Evolutionary conservation across 2,888 invertebrate genomes (phyloP), one percentile per base, ranked within the genome.

Genomic region (Laothoe populi): DNA sequence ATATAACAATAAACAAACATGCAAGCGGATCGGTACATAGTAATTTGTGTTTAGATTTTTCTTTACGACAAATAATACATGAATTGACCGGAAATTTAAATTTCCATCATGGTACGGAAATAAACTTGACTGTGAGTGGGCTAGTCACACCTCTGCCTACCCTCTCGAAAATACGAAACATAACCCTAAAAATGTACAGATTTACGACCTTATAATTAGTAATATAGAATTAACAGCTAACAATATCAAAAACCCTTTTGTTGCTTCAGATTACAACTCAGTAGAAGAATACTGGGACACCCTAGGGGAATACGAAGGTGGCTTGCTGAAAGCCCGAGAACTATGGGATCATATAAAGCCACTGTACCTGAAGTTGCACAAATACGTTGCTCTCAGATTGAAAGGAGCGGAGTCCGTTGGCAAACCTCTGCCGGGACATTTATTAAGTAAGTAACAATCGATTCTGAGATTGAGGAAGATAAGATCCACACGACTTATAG

Each of bases 241-340:
- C 10, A 10, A 35, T 35, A 35, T 35, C 35, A 1, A 1, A 35
- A 38, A 38, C 13, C 38, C 5, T 38, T 13, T 38, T 10, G 11
- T 78, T 73, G 48, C 67, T 77, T 31, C 71, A 92, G 93, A 82
- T 64, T 86, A 84, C 69, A 84, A 83, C 59, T 81, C 84, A 31
- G 88, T 91, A 0, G 91, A 92, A 76, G 88, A 87, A 40, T 94
- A 94, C 74, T 94, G 94, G 94, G 94, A 94, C 72, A 86, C 83
- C 45, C 72, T 94, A 11, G 86, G 79, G 8, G 94, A 94, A 66
- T 93, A 92, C 68, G 90, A 92, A 74, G 91, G 92, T 10, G 94
- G 88, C 0, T 88, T 93, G 61, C 68, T 89, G 13, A 90, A 92
- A 68, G 93, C 93, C 0, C 82, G 93, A n/a, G 87, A 88, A 66